Evolutionary conservation across 2,888 invertebrate species (phyloP), one percentile per base, ranked within the genome.

Genomic region (Melipona bicolor): DNA sequence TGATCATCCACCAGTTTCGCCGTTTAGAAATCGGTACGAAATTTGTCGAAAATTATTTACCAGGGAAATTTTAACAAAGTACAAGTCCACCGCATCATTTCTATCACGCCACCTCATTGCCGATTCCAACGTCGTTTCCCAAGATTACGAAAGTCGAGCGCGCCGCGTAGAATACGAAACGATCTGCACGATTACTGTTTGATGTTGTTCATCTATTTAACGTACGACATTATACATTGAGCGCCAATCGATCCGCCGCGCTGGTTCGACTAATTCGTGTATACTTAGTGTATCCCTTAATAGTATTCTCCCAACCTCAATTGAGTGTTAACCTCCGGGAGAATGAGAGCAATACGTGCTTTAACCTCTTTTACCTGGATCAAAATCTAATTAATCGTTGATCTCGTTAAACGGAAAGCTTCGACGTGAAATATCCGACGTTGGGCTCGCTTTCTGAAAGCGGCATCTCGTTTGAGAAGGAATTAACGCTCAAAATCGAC

Each of bases 251-350:
- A 80, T 65, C 9, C 9, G 43, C 43, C 43, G 43, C 52, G 32
- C 52, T 67, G 67, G 67, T 61, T 68, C 80, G 67, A 88, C 83
- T 77, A 75, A 64, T 74, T 87, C 83, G 79, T 83, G 87, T 79
- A 77, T 81, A 59, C 56, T n/a, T 24, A 78, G 77, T 81, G 84
- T 87, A 83, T 89, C 91, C 88, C 89, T 82, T 89, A 90, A 90
- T 81, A 69, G 83, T 84, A 86, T 90, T 86, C 84, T 76, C 80
- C 77, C 81, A 76, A 86, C 85, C 83, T 83, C 89, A 88, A 92
- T 91, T 88, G 90, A 84, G 87, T 88, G 86, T 93, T 91, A 91
- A 92, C 91, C 92, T 84, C 83, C 83, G 81, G 54, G 80, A 81
- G 85, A 89, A 75, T 77, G 49, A 79, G 62, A 56, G 21, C 32